A percentile compares a stretch with the other conserved stretches of the same genome.
These are phyloP conservation scores for Pinctada fucata DNA, from an alignment of 2,888 invertebrate genomes.

Conservation along the genomic window DNA sequence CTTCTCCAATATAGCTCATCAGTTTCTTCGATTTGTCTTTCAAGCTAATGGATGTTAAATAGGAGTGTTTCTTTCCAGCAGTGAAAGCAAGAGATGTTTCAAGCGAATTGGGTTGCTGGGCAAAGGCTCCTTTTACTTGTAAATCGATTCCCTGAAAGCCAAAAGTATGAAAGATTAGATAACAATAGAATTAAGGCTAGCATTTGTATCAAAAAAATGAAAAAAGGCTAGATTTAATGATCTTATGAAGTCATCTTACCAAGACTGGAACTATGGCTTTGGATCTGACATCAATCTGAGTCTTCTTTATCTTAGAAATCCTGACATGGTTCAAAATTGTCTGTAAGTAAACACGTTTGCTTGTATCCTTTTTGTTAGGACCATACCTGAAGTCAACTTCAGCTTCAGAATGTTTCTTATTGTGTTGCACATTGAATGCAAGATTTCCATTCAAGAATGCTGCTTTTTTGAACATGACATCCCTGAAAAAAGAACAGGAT, in stretches of 20 bases:
- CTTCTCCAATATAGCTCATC: constrained; percentile 48
- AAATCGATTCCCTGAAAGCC: constrained; percentile 55
- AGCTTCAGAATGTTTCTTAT: constrained; percentile 48
- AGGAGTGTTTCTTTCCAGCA: constrained; percentile 49
- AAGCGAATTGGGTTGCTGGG: constrained; percentile 49
- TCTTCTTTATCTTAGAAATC: constrained; percentile 20
- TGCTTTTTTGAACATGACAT: constrained; percentile 43
- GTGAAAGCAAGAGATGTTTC: constrained; percentile 50
- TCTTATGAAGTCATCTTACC: constrained; percentile 13
- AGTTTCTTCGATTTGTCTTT: constrained; percentile 52
- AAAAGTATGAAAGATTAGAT: background rate
- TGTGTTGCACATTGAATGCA: constrained; percentile 46
- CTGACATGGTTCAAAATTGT: constrained; percentile 38
- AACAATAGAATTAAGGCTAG: background rate
- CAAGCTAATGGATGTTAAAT: constrained; percentile 47
- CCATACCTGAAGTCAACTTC: constrained; percentile 51
- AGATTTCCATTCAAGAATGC: constrained; percentile 45
- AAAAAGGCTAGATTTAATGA: background rate
- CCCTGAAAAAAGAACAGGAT: constrained; percentile 37
- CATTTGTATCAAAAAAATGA: background rate
- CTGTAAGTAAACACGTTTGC: constrained; percentile 44
- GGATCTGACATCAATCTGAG: constrained; percentile 11
- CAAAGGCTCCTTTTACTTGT: constrained; percentile 50
- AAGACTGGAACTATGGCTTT: constrained; percentile 22
- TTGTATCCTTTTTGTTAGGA: constrained; percentile 46